A percentile compares a stretch with the other conserved stretches of the same genome.
phyloP scores from a whole-genome alignment of 2,797 vertebrate species.

The Pantherophis alleghaniensis region DNA sequence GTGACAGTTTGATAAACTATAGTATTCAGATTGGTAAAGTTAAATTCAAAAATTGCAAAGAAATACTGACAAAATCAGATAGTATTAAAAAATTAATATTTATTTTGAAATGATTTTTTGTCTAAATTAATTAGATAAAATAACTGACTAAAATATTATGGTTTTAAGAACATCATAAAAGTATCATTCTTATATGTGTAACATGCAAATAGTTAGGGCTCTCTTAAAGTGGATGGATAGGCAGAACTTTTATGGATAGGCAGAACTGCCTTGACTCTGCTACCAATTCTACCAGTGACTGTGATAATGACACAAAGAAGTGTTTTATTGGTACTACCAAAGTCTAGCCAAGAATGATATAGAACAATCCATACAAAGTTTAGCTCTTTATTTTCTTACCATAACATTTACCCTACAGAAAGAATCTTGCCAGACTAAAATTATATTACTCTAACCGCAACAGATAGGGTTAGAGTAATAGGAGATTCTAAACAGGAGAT shows the following conservation, averaged over 20 bases:
- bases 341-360: neutral
- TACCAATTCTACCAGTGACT: neutral
- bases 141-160: neutral
- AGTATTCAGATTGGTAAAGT: constrained; percentile 5
- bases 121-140: neutral
- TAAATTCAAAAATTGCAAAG: neutral
- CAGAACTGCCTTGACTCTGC: neutral
- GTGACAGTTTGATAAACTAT: neutral
- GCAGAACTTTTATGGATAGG: neutral
- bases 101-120: neutral
- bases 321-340: neutral
- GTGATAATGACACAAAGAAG: neutral
- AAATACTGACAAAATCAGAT: neutral
- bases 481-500: neutral
- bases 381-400: neutral
- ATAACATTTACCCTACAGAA: neutral
- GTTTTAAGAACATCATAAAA: neutral
- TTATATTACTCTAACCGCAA: neutral
- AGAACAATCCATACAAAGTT: neutral
- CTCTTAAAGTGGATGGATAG: neutral
- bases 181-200: neutral
- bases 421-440: neutral
- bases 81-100: neutral
- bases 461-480: neutral
- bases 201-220: neutral